These are phyloP conservation scores for Carcharodon carcharias DNA, from an alignment of 2,797 vertebrate genomes.

Conservation along the genomic window DNA sequence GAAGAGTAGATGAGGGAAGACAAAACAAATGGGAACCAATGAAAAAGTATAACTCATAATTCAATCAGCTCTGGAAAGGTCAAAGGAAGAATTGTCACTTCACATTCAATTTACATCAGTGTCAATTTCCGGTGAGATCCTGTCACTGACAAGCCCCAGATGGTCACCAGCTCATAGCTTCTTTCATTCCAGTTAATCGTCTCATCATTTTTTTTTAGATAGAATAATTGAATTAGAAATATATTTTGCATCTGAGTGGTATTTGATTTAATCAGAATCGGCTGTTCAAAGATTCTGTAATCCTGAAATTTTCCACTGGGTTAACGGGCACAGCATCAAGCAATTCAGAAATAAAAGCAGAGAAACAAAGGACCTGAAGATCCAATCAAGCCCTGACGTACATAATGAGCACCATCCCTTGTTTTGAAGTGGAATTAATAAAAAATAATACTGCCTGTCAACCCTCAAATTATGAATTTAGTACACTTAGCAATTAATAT, in stretches of 20 bases:
- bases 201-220: neutral
- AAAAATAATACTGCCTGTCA: neutral
- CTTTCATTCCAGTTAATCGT: conserved; percentile 22
- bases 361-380: neutral
- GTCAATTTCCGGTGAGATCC: neutral
- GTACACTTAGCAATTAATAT: neutral
- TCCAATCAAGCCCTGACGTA: neutral
- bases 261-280: conserved; percentile 22
- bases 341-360: neutral
- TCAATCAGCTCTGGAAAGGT: neutral
- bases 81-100: conserved; percentile 11
- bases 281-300: neutral
- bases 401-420: neutral
- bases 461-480: neutral
- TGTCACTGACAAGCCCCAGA: neutral
- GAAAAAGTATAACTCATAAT: neutral
- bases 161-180: neutral
- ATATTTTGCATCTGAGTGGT: neutral
- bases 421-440: neutral
- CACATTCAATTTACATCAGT: neutral
- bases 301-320: conserved; percentile 6
- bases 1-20: neutral
- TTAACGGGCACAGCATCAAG: neutral
- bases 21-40: neutral
- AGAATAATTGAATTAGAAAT: conserved; percentile 19